phyloP scores from a whole-genome alignment of 2,797 vertebrate species.

The Ctenosaura bakeri region DNA sequence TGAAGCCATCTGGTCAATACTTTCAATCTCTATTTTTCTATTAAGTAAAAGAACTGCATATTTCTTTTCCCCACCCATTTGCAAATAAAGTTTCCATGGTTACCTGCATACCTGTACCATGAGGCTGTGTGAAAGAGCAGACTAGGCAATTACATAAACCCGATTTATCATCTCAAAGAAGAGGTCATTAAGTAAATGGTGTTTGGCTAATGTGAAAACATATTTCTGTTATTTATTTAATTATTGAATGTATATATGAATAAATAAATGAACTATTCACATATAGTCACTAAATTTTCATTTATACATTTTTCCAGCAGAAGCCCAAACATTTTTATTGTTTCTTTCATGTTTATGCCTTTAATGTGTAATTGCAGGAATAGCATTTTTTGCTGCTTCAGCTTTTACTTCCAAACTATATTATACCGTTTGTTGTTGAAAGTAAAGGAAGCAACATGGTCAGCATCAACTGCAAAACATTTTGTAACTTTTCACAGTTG shows the following conservation, averaged over 20 bases:
- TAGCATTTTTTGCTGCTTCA: conserved; percentile 61
- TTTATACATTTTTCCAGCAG: conserved; percentile 65
- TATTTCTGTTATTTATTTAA: conserved; percentile 23
- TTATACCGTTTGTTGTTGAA: conserved; percentile 13
- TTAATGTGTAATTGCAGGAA: conserved; percentile 55
- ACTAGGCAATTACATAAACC: conserved; percentile 75
- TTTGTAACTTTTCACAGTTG: background rate
- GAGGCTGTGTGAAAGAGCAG: conserved; percentile 67
- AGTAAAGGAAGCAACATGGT: conserved; percentile 28
- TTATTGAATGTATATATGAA: too few relatives aligned
- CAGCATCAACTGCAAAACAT: conserved; percentile 8
- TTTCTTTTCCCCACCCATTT: conserved; percentile 60
- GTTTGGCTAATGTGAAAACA: conserved; percentile 66
- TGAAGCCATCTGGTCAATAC: conserved; percentile 38
- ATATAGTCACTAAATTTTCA: conserved; percentile 65
- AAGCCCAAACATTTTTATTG: conserved; percentile 47
- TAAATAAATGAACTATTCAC: conserved; percentile 28
- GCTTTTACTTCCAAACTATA: conserved; percentile 42
- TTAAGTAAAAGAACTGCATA: conserved; percentile 62
- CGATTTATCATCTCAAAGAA: conserved; percentile 73
- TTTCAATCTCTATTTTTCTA: conserved; percentile 63
- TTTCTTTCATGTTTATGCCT: conserved; percentile 53
- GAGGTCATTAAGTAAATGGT: conserved; percentile 65
- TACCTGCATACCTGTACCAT: conserved; percentile 70
- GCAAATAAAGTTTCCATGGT: conserved; percentile 79